These are phyloP conservation scores for Leptobrachium ailaonicum DNA, from an alignment of 2,113 vertebrate genomes.

Conservation along the genomic window DNA sequence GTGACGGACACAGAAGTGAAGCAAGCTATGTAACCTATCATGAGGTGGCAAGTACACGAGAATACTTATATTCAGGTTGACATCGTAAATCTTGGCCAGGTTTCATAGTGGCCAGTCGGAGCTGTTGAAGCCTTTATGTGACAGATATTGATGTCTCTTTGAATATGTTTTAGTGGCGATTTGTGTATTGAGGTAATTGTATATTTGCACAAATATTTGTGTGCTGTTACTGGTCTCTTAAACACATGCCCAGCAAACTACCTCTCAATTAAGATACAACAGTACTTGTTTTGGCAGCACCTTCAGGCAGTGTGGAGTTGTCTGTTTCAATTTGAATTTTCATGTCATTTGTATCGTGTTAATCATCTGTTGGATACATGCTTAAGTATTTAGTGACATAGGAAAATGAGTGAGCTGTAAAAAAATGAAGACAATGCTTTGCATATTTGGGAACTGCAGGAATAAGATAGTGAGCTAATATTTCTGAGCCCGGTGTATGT, in stretches of 20 bases:
- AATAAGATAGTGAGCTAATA: too few relatives aligned
- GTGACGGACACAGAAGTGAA: too few relatives aligned
- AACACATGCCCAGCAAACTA: constrained; percentile 34
- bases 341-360: constrained; percentile 8
- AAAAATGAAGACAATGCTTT: neutral
- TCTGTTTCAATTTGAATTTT: neutral
- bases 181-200: constrained; percentile 40
- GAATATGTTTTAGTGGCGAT: neutral
- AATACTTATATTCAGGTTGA: too few relatives aligned
- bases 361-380: neutral
- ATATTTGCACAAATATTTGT: constrained; percentile 38
- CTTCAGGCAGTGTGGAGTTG: neutral
- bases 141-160: neutral
- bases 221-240: constrained; percentile 39
- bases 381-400: neutral
- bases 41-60: too few relatives aligned
- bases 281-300: neutral
- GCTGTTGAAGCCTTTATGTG: neutral
- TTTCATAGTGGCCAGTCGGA: too few relatives aligned
- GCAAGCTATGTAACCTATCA: too few relatives aligned
- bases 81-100: too few relatives aligned
- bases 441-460: too few relatives aligned
- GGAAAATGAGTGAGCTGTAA: neutral
- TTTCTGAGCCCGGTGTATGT: too few relatives aligned
- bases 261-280: constrained; percentile 3